A percentile compares a stretch with the other conserved stretches of the same genome.
These are phyloP conservation scores for Auanema freiburgensis DNA, from an alignment of 2,888 invertebrate species.

Conservation along the genomic window DNA sequence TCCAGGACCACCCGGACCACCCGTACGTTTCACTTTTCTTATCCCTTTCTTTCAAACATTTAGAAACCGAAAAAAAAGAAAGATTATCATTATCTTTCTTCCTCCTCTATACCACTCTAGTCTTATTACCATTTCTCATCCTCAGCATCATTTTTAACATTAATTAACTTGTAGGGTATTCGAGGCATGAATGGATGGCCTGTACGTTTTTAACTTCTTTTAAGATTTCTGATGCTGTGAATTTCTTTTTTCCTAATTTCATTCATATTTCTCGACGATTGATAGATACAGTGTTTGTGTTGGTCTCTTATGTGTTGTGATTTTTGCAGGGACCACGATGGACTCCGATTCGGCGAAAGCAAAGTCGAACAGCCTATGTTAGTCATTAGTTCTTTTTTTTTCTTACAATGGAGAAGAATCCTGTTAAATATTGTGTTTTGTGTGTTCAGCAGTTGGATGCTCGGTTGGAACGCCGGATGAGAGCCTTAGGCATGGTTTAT, in stretches of 20 bases:
- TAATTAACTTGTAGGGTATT: slow-evolving; percentile 11
- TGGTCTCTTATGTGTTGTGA: slow-evolving; percentile 6
- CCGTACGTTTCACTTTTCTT: slow-evolving; percentile 37
- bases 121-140: neutral
- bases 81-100: neutral
- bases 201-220: slow-evolving; percentile 17
- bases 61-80: slow-evolving; percentile 2
- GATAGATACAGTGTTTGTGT: slow-evolving; percentile 1
- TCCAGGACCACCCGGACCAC: slow-evolving; percentile 46
- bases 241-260: slow-evolving; percentile 22
- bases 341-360: too few relatives aligned
- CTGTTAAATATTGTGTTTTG: slow-evolving; percentile 9
- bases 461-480: slow-evolving; percentile 39
- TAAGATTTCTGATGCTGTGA: slow-evolving; percentile 20
- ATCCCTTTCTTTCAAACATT: slow-evolving; percentile 1
- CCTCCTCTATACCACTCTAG: neutral
- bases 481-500: slow-evolving; percentile 60
- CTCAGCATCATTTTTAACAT: neutral
- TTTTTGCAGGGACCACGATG: neutral
- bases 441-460: slow-evolving; percentile 20
- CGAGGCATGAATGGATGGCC: slow-evolving; percentile 24
- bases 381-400: too few relatives aligned
- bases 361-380: too few relatives aligned
- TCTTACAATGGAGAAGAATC: neutral
- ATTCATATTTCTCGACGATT: slow-evolving; percentile 9